Evolutionary conservation across 2,888 invertebrate genomes (phyloP).

Genomic region (Drosophila imparisetae): DNA sequence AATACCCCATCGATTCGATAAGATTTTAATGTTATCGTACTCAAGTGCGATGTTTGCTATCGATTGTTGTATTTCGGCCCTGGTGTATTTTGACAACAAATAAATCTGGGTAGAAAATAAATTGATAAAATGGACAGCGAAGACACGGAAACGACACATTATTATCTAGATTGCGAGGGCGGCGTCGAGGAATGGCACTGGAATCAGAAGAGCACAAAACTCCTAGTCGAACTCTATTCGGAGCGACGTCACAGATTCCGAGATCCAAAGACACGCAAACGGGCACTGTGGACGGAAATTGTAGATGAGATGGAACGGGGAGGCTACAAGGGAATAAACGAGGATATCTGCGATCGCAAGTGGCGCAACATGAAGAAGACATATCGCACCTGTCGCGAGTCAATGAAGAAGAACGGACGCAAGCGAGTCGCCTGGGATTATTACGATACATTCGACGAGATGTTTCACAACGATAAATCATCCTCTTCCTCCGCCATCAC

Average conservation of each 20-base stretch:
- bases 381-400: conserved; percentile 57
- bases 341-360: conserved; percentile 62
- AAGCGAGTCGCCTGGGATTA: conserved; percentile 59
- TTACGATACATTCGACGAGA: conserved; percentile 52
- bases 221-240: conserved; percentile 54
- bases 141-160: conserved; percentile 59
- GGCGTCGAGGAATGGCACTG: conserved; percentile 60
- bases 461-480: conserved; percentile 47
- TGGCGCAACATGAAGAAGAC: conserved; percentile 67
- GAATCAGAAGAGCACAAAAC: conserved; percentile 53
- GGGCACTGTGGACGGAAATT: conserved; percentile 54
- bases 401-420: conserved; percentile 48
- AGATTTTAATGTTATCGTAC: background rate
- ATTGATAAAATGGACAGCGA: conserved; percentile 45
- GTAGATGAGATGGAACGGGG: conserved; percentile 56
- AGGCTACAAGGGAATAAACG: conserved; percentile 56
- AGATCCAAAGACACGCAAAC: conserved; percentile 55
- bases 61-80: background rate
- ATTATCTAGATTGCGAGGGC: conserved; percentile 44
- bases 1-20: conserved; percentile 21
- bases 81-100: conserved; percentile 5
- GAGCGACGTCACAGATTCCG: conserved; percentile 46
- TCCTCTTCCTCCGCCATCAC: conserved; percentile 2
- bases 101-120: background rate
- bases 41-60: background rate